Evolutionary conservation across 2,113 vertebrate species (phyloP).

Genomic region (Sinocyclocheilus rhinocerous): DNA sequence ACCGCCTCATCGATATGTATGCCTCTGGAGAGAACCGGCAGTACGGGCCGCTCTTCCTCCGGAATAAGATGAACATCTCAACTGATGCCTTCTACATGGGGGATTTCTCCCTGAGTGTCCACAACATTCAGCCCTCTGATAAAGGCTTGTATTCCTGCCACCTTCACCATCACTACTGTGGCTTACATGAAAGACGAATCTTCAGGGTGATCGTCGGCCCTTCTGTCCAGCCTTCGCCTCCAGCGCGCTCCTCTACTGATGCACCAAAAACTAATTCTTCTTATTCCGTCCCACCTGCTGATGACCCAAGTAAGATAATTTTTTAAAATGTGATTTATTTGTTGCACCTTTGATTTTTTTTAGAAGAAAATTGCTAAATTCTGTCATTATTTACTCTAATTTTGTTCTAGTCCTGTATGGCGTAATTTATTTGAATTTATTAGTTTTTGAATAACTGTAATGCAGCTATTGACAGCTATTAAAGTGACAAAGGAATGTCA

Average conservation of each 20-base stretch:
- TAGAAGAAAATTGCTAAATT: neutral
- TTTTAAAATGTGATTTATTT: neutral
- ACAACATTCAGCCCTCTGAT: slow-evolving; percentile 77
- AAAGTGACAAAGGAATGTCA: neutral
- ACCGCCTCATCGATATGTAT: slow-evolving; percentile 91
- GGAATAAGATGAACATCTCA: slow-evolving; percentile 82
- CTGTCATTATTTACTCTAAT: neutral
- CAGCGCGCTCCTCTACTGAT: slow-evolving; percentile 56
- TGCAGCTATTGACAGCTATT: neutral
- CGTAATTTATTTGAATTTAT: neutral
- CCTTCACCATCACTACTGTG: slow-evolving; percentile 96
- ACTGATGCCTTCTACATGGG: slow-evolving; percentile 83
- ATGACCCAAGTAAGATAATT: slow-evolving; percentile 65
- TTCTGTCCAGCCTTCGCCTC: slow-evolving; percentile 54
- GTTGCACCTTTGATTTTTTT: neutral
- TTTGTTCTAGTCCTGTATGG: neutral
- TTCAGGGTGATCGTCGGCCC: slow-evolving; percentile 81
- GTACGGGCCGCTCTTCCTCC: slow-evolving; percentile 82
- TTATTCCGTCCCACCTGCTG: slow-evolving; percentile 49
- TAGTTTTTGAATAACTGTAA: neutral
- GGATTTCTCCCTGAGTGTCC: slow-evolving; percentile 86
- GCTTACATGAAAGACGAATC: slow-evolving; percentile 87
- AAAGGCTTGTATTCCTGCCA: slow-evolving; percentile 93
- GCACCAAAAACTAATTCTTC: slow-evolving; percentile 58
- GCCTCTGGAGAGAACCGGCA: slow-evolving; percentile 88